A percentile compares a stretch with the other conserved stretches of the same genome.
Conservation (phyloP, 2,888 invertebrate species). For the Trichogramma evanescens region DNA sequence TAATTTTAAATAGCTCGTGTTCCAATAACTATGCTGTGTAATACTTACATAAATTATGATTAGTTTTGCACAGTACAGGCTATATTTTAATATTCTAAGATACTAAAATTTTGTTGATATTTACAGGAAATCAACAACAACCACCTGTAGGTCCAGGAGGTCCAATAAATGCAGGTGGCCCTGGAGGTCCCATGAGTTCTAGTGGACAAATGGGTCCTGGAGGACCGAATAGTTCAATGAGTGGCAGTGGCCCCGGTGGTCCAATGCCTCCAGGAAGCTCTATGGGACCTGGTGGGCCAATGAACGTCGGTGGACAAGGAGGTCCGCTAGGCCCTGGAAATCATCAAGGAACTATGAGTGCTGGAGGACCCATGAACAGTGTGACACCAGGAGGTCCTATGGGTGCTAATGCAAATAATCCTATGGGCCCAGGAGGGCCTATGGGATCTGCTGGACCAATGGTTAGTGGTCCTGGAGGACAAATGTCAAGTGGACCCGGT, state of each 20-base stretch:
- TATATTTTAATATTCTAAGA: background rate
- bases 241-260: constrained; percentile 4
- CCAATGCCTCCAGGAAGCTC: background rate
- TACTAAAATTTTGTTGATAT: background rate
- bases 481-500: background rate
- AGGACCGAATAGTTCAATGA: background rate
- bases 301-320: constrained; percentile 2
- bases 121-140: constrained; percentile 16
- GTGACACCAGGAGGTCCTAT: constrained; percentile 1
- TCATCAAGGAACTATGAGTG: constrained; percentile 2
- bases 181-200: background rate
- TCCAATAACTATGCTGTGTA: no score
- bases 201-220: constrained; percentile 3
- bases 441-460: constrained; percentile 3
- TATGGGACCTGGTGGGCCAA: background rate
- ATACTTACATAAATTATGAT: no score
- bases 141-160: background rate
- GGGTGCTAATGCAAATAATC: background rate
- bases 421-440: constrained; percentile 4
- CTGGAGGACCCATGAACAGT: constrained; percentile 1
- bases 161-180: background rate
- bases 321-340: constrained; percentile 1
- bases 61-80: no score
- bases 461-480: background rate
- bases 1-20: no score